Evolutionary conservation across 2,113 vertebrate genomes (phyloP).

Genomic region (Saimiri boliviensis): DNA sequence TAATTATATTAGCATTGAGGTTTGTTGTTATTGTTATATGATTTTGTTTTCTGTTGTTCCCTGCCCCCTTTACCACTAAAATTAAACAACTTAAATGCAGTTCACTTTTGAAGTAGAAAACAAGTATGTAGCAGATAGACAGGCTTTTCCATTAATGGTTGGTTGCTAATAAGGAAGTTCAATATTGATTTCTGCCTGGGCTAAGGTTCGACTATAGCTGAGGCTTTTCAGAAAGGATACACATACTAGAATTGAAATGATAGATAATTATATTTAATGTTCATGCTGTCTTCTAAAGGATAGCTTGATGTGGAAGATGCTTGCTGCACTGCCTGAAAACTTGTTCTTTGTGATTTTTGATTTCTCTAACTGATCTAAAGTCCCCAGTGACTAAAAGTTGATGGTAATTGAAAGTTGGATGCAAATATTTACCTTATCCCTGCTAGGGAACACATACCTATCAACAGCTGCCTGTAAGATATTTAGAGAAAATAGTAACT

Average conservation of each 20-base stretch:
- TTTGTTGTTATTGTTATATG: not conserved
- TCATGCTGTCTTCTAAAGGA: not conserved
- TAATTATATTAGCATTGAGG: not conserved
- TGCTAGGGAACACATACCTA: not conserved
- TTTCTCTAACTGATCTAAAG: not conserved
- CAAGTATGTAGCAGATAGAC: not conserved
- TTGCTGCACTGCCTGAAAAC: not conserved
- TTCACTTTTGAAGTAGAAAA: slow-evolving; percentile 32
- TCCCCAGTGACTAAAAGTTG: not conserved
- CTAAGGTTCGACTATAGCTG: not conserved
- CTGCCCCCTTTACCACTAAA: not conserved
- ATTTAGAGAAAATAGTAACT: slow-evolving; percentile 30
- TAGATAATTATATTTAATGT: not conserved
- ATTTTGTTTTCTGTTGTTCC: not conserved
- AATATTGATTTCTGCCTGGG: not conserved
- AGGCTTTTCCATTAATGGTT: not conserved
- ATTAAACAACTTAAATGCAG: slow-evolving; percentile 9
- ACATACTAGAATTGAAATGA: not conserved
- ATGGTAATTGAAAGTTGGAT: slow-evolving; percentile 5
- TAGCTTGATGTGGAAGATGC: not conserved
- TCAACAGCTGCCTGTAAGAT: not conserved
- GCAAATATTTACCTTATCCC: not conserved
- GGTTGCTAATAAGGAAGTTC: not conserved
- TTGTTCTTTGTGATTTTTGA: not conserved
- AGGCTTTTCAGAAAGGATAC: not conserved